Evolutionary conservation across 2,888 invertebrate species (phyloP), one percentile per base, ranked within the genome.

Genomic region (Hirtodrosophila cameraria): DNA sequence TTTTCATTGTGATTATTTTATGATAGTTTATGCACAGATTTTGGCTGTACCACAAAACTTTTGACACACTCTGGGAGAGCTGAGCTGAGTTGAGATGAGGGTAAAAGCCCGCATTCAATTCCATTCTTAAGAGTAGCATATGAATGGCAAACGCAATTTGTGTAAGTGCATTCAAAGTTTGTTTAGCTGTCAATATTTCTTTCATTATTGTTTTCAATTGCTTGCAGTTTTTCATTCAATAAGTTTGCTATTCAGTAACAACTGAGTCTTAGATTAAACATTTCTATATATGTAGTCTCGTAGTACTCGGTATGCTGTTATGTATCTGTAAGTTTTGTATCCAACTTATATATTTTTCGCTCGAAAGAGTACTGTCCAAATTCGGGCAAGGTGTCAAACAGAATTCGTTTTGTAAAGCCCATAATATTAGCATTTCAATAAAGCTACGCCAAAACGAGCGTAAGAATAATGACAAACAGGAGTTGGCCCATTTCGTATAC

Each of bases 1-100:
- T 79, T 82, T 66, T 54, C 73, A 82, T 82, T 79, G 80, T 81
- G 86, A 79, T 75, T 73, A 83, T 82, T 79, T 79, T 82, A 68
- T 79, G 76, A 79, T 79, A 75, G 76, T 61, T 79, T 68, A 71
- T 62, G 79, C 71, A 49, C 42, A 63, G 71, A 55, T 67, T 59
- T 63, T 46, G 57, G 31, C 41, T 58, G 49, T 42, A 31, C 23
- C 42, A 49, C 42, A 52, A 54, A 67, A 70, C 9, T 66, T 70
- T 52, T 41, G 58, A 43, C 59, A 36, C 38, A 27, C 46, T 45
- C 0, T 8, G n/a, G n/a, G n/a, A n/a, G n/a, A n/a, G n/a, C n/a
- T n/a, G n/a, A n/a, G n/a, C n/a, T n/a, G n/a, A n/a, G n/a, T n/a
- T n/a, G 8, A 52, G 25, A 38, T 65, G 30, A 11, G 50, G 38